phyloP scores from a whole-genome alignment of 2,888 invertebrate species.

The Temnothorax rugatulus region DNA sequence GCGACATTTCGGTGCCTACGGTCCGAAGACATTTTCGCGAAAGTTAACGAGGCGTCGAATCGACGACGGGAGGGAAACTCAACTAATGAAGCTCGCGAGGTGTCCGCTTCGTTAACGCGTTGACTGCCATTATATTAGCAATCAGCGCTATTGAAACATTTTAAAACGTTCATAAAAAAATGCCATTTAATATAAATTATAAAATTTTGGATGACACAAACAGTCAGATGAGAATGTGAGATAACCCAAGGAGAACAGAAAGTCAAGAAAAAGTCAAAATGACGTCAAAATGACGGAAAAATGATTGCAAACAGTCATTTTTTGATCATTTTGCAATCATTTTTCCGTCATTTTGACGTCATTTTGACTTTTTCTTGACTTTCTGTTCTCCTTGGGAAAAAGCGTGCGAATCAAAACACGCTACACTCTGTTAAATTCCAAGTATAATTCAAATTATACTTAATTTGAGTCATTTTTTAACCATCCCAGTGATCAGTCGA shows the following conservation, averaged over 20 bases:
- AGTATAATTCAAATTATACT: too few species aligned
- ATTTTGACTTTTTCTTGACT: too few species aligned
- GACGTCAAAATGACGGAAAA: too few species aligned
- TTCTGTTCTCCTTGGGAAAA: too few species aligned
- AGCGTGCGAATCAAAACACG: background rate
- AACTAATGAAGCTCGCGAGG: background rate
- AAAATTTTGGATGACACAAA: background rate
- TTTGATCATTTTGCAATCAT: too few species aligned
- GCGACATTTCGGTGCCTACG: constrained; percentile 78
- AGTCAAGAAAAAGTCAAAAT: too few species aligned
- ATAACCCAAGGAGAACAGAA: too few species aligned
- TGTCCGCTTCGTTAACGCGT: constrained; percentile 4
- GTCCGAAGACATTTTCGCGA: constrained; percentile 69
- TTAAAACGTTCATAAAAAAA: background rate
- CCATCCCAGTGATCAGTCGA: too few species aligned
- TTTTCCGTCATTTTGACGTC: too few species aligned
- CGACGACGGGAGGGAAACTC: background rate
- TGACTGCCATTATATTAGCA: background rate
- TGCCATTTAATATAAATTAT: background rate
- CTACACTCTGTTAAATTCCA: too few species aligned
- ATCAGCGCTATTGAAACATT: background rate
- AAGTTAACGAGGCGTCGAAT: constrained; percentile 73
- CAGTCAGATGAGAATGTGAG: background rate
- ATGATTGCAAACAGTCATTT: too few species aligned
- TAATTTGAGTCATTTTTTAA: too few species aligned